These are phyloP conservation scores for Epinephelus malabaricus DNA, from an alignment of 2,797 vertebrate genomes.

Conservation along the genomic window DNA sequence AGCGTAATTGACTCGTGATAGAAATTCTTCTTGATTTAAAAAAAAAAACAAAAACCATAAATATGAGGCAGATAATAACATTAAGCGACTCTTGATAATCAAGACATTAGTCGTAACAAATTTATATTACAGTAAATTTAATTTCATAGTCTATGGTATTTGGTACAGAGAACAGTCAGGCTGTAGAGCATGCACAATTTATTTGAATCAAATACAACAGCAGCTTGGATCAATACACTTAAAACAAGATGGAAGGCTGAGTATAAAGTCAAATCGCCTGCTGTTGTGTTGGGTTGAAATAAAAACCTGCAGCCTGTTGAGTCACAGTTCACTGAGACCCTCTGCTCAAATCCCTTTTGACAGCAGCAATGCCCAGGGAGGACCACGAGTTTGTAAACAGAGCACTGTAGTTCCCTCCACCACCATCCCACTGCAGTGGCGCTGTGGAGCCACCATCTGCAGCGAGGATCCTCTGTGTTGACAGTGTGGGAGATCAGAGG, in stretches of 20 bases:
- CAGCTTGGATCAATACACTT: slow-evolving; percentile 9
- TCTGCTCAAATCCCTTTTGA: slow-evolving; percentile 55
- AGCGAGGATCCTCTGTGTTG: slow-evolving; percentile 57
- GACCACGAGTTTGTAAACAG: slow-evolving; percentile 68
- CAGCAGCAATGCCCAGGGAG: slow-evolving; percentile 61
- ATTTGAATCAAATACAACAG: slow-evolving; percentile 2
- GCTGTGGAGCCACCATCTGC: slow-evolving; percentile 65
- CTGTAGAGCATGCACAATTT: background rate
- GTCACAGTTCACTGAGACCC: slow-evolving; percentile 47
- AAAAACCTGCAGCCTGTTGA: slow-evolving; percentile 46
- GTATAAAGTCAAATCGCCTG: background rate
- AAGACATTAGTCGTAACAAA: background rate
- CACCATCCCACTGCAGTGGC: slow-evolving; percentile 69
- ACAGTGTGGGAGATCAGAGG: slow-evolving; percentile 59
- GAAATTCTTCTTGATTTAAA: background rate
- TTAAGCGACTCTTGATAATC: too few species aligned
- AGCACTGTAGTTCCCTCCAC: slow-evolving; percentile 59
- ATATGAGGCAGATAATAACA: background rate
- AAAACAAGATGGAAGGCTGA: background rate
- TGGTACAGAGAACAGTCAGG: background rate
- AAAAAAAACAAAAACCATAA: background rate
- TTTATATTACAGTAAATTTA: background rate
- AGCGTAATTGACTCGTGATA: background rate
- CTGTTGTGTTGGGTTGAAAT: slow-evolving; percentile 38
- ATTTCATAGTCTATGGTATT: background rate